Conservation (phyloP, 2,888 invertebrate species). For the Anoplius nigerrimus region DNA sequence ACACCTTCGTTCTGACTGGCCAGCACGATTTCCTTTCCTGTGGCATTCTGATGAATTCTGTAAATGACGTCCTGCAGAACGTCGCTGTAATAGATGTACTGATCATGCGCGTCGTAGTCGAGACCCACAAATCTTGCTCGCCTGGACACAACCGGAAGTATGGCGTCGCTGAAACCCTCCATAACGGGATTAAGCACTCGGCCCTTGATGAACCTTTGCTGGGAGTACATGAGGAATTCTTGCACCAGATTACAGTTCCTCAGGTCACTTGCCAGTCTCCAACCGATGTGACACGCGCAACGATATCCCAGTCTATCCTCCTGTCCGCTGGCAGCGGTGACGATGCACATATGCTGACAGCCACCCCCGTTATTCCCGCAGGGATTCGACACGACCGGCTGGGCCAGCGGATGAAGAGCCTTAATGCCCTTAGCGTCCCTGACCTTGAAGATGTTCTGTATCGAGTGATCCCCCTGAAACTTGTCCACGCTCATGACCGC, state of each 20-base stretch:
- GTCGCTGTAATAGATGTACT: conserved; percentile 97
- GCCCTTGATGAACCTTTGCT: conserved; percentile 96
- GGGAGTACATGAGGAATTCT: conserved; percentile 96
- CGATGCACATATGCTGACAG: conserved; percentile 95
- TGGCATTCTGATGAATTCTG: conserved; percentile 86
- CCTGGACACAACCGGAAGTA: conserved; percentile 93
- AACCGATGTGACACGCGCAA: conserved; percentile 95
- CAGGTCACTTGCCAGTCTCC: conserved; percentile 83
- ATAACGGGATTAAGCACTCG: conserved; percentile 91
- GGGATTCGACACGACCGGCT: conserved; percentile 83
- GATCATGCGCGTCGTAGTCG: conserved; percentile 93
- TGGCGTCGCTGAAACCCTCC: conserved; percentile 95
- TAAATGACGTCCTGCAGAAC: conserved; percentile 97
- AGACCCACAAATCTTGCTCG: conserved; percentile 95
- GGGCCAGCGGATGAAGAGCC: conserved; percentile 86
- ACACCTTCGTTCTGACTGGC: conserved; percentile 98
- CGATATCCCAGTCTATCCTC: conserved; percentile 85
- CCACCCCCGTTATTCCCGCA: conserved; percentile 92
- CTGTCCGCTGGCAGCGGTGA: conserved; percentile 83
- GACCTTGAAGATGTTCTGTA: conserved; percentile 87
- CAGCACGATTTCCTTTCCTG: conserved; percentile 90
- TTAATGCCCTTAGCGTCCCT: conserved; percentile 90
- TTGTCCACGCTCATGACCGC: conserved; percentile 92
- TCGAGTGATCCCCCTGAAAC: conserved; percentile 86
- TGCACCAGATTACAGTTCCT: conserved; percentile 88